Evolutionary conservation across 2,888 invertebrate species (phyloP), one percentile per base, ranked within the genome.

Genomic region (Coenonympha arcania): DNA sequence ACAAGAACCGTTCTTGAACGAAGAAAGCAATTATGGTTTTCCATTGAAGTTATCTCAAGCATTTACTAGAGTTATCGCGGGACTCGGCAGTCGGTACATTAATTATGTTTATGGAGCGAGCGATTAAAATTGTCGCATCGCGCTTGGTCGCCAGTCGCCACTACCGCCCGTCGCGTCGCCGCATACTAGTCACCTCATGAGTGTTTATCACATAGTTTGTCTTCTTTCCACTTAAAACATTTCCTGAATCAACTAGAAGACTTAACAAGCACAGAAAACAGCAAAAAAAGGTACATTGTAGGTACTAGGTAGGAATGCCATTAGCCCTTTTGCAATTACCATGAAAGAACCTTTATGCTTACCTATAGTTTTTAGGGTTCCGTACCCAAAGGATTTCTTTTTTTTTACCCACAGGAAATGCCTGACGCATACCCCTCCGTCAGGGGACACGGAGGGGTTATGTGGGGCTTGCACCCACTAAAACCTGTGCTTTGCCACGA

Each of bases 91-190:
- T 55, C 48, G 11, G 39, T 53, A 55, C 56, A 50, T 57, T 53
- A 57, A 58, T 60, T 59, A 60, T 48, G 62, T 63, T 64, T 63
- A 63, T 65, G 61, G 60, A 51, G 54, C 55, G 56, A 56, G 55
- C 61, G 62, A 68, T 68, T 69, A 65, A 69, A 65, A 65, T 64
- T 54, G 62, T 62, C 55, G 60, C 56, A 58, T 49, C 50, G 58
- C 46, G 55, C 54, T 44, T 45, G 53, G 50, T 54, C 42, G n/a
- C n/a, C n/a, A n/a, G 50, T 54, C 42, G n/a, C n/a, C n/a, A n/a
- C n/a, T n/a, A n/a, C 55, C 42, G 56, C 50, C 56, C 55, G 52
- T 55, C 31, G 46, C 55, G 52, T 55, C 31, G 46, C 52, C 54
- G 59, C 62, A 63, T 66, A 56, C 61, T 60, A 56, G 54, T 50